phyloP scores from a whole-genome alignment of 2,888 invertebrate genomes.

The Lochmaea crataegi region DNA sequence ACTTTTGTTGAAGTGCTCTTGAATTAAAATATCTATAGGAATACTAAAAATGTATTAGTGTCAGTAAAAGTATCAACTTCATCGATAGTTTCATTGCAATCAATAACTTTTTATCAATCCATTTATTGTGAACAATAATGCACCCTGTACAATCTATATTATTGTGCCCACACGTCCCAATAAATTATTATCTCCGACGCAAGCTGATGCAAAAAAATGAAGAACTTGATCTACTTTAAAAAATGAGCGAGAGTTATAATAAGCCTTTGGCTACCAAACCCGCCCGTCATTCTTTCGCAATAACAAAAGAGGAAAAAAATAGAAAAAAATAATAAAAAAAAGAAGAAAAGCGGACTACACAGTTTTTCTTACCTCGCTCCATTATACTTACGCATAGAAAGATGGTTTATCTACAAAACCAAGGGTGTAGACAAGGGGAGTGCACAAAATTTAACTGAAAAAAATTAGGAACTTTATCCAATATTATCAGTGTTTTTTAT shows the following conservation, averaged over 20 bases:
- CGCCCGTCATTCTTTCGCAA: constrained; percentile 10
- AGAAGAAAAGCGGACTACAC: constrained; percentile 7
- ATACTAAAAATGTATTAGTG: neutral
- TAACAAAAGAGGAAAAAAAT: constrained; percentile 7
- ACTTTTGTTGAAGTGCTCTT: neutral
- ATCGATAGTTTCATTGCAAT: neutral
- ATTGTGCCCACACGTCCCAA: neutral
- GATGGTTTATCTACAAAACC: constrained; percentile 2
- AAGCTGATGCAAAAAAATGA: neutral
- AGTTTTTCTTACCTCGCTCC: neutral
- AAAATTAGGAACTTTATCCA: too few relatives aligned
- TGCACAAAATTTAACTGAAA: neutral
- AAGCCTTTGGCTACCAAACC: constrained; percentile 15
- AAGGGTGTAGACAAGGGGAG: neutral
- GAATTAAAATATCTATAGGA: neutral
- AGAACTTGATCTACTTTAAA: constrained; percentile 8
- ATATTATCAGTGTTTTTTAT: too few relatives aligned
- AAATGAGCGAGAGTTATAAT: constrained; percentile 11
- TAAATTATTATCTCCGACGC: neutral
- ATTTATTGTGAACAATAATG: neutral
- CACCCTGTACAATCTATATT: neutral
- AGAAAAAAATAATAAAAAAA: neutral
- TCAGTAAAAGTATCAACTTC: neutral
- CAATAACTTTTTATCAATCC: too few relatives aligned
- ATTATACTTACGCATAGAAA: constrained; percentile 4